Base-by-base conservation (phyloP, 2,888 invertebrate genomes). In the Anorthoa munda region DNA sequence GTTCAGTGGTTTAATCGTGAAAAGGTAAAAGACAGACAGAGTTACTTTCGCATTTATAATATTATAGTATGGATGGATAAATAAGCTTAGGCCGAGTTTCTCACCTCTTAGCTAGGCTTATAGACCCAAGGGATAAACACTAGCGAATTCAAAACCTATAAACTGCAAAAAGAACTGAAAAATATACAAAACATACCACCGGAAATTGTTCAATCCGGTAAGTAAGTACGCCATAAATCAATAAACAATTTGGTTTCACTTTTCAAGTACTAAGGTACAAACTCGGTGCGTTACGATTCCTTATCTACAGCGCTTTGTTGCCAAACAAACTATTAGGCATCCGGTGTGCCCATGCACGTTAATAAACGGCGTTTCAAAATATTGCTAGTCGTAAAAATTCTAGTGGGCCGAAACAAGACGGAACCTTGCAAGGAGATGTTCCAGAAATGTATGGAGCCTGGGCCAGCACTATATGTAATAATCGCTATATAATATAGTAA, bases 311-410 rank as follows among this genome's bases (percentile, higher is more conserved):
- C 66, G 72, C 59, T 70, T 72, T 66, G n/a, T 84, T 87, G 68
- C 85, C 84, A 90, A 90, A 90, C 90, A 90, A 86, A 75, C 68
- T 72, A 68, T 58, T 66, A 77, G 58, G 79, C 85, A 83, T 88
- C 89, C 89, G 88, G 86, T 82, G 50, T 50, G 73, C n/a, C 31
- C 23, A 63, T 77, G 61, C 87, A 88, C 85, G 88, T 89, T 87
- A 86, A 84, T 58, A 75, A 61, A 68, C 65, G 79, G 81, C 75
- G 84, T 87, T 89, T 90, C 87, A 87, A 90, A 90, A 90, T 90
- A 90, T 87, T 84, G 81, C 81, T 77, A 88, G 83, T 89, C 90
- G 90, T 90, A 89, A 90, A 89, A 89, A 88, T 80, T 75, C 65
- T 79, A 73, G 70, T 69, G 70, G 73, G 26, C 50, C 60, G 71